phyloP scores from a whole-genome alignment of 1,140 invertebrate genomes.

The Calephelis virginiensis region DNA sequence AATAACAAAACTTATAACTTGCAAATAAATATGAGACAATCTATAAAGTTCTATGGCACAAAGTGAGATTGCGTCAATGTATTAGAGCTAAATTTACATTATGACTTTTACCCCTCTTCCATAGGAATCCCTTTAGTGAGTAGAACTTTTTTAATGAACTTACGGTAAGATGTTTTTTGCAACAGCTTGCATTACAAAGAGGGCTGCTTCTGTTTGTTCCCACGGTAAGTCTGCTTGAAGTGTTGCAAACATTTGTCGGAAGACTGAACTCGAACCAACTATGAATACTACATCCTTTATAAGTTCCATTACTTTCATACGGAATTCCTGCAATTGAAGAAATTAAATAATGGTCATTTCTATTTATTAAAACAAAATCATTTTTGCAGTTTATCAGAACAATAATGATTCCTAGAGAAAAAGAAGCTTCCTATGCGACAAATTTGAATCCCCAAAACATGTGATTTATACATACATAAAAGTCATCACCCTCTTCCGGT shows the following conservation, averaged over 20 bases:
- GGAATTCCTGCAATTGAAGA: conserved; percentile 86
- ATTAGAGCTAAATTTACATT: too few relatives aligned
- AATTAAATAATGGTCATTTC: neutral
- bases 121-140: too few relatives aligned
- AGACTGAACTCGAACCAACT: conserved; percentile 94
- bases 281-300: conserved; percentile 99
- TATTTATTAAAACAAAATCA: neutral
- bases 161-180: conserved; percentile 97
- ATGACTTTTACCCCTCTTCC: too few relatives aligned
- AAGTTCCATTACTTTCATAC: conserved; percentile 92
- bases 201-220: conserved; percentile 95
- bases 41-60: too few relatives aligned
- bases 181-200: conserved; percentile 97
- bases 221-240: conserved; percentile 86
- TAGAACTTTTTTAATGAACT: conserved; percentile 65
- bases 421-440: too few relatives aligned
- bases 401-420: too few relatives aligned
- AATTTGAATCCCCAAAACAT: neutral
- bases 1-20: too few relatives aligned
- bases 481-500: conserved; percentile 90
- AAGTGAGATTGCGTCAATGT: too few relatives aligned
- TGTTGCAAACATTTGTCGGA: conserved; percentile 92
- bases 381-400: too few relatives aligned
- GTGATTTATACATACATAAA: conserved; percentile 69
- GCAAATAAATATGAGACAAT: too few relatives aligned